These are phyloP conservation scores for Perithous albicinctus DNA, from an alignment of 2,888 invertebrate species.

Conservation along the genomic window DNA sequence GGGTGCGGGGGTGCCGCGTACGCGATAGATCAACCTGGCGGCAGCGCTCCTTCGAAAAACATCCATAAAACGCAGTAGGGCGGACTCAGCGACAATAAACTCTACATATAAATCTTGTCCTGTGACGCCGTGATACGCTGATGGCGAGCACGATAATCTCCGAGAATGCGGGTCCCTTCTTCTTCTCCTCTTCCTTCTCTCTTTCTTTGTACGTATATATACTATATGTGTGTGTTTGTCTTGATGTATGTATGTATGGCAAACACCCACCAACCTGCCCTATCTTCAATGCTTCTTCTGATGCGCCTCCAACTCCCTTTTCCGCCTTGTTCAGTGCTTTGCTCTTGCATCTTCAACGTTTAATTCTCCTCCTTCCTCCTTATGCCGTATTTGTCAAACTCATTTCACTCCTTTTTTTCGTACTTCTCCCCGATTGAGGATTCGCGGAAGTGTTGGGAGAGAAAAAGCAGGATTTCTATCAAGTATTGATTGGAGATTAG, in stretches of 20 bases:
- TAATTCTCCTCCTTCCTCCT: constrained; percentile 28
- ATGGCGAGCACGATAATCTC: constrained; percentile 85
- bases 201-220: constrained; percentile 11
- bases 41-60: constrained; percentile 85
- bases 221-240: background rate
- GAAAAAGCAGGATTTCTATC: background rate
- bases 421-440: constrained; percentile 14
- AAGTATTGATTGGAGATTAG: background rate
- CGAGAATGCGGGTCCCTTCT: constrained; percentile 84
- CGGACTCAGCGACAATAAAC: constrained; percentile 85
- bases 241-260: constrained; percentile 13
- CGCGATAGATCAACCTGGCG: constrained; percentile 84
- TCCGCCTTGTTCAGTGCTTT: constrained; percentile 23
- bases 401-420: constrained; percentile 24
- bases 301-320: constrained; percentile 55
- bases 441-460: background rate
- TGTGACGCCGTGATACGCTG: constrained; percentile 85
- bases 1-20: constrained; percentile 74
- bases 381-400: constrained; percentile 19
- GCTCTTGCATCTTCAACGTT: constrained; percentile 1
- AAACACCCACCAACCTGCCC: constrained; percentile 33
- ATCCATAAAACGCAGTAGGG: constrained; percentile 85
- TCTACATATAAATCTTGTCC: constrained; percentile 85
- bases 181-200: constrained; percentile 55
- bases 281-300: constrained; percentile 57